Percentiles rank a stretch among this genome's conserved stretches.
Conservation (phyloP, 2,113 vertebrate genomes). For the Antechinus flavipes region DNA sequence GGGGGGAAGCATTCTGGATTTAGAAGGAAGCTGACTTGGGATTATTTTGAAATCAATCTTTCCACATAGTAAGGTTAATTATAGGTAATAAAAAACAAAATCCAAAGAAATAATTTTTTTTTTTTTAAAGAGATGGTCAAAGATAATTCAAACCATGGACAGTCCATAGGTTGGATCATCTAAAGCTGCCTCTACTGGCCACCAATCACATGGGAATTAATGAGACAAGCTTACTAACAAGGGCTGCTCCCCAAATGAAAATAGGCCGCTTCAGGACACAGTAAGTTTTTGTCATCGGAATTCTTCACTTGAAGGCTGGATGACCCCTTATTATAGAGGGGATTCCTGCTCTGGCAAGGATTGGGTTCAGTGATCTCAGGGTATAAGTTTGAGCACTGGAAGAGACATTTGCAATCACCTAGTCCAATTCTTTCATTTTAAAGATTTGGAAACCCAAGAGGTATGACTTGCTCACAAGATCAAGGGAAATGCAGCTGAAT, state of each 20-base stretch:
- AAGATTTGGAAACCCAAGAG: neutral
- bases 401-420: neutral
- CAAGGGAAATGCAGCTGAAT: neutral
- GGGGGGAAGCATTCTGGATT: neutral
- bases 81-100: neutral
- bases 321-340: neutral
- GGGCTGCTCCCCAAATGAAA: neutral
- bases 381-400: neutral
- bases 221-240: neutral
- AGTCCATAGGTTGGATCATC: neutral
- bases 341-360: neutral
- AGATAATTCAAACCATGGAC: neutral
- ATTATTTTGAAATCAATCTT: neutral
- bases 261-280: neutral
- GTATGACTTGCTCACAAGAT: neutral
- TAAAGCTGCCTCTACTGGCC: neutral
- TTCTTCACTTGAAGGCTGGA: neutral
- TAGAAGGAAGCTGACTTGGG: neutral
- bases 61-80: neutral
- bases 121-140: neutral
- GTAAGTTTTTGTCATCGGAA: neutral
- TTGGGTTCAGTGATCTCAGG: neutral
- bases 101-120: neutral
- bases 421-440: neutral
- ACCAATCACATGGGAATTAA: neutral